These are phyloP conservation scores for Rhaphigaster nebulosa DNA, from an alignment of 2,888 invertebrate species.

Conservation along the genomic window DNA sequence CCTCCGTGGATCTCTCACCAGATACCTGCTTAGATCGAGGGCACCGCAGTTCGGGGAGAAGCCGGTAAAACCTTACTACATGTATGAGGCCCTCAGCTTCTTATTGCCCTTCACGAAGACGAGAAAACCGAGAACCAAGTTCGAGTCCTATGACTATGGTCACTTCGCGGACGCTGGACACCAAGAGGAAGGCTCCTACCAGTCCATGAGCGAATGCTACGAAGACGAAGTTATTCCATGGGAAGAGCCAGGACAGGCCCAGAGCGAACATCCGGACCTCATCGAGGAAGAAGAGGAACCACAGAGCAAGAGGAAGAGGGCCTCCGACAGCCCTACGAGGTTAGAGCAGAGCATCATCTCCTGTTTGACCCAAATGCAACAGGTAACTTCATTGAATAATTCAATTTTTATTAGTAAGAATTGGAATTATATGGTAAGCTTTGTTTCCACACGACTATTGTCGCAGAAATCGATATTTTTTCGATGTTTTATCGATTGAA, in stretches of 20 bases:
- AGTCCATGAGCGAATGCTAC: constrained; percentile 55
- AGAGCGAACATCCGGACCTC: constrained; percentile 14
- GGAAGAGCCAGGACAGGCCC: constrained; percentile 14
- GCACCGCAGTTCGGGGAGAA: constrained; percentile 56
- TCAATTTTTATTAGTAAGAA: too few relatives aligned
- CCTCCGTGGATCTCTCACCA: constrained; percentile 43
- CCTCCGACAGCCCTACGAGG: neutral
- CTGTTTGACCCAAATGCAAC: constrained; percentile 7
- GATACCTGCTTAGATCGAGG: constrained; percentile 45
- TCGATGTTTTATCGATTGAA: too few relatives aligned
- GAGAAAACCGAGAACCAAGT: constrained; percentile 49
- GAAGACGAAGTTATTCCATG: constrained; percentile 52
- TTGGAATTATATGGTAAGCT: too few relatives aligned
- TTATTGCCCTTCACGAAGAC: constrained; percentile 54
- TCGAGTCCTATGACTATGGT: constrained; percentile 49
- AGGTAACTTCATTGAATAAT: neutral
- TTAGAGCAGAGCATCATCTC: constrained; percentile 46
- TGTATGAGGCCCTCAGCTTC: constrained; percentile 56
- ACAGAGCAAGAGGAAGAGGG: neutral
- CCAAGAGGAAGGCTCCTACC: constrained; percentile 54
- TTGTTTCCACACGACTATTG: too few relatives aligned
- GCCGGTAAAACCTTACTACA: constrained; percentile 53
- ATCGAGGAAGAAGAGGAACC: constrained; percentile 50
- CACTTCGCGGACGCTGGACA: constrained; percentile 14
- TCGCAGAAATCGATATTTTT: too few relatives aligned